Evolutionary conservation across 2,888 invertebrate species (phyloP), one percentile per base, ranked within the genome.

Genomic region (Eupithecia centaureata): DNA sequence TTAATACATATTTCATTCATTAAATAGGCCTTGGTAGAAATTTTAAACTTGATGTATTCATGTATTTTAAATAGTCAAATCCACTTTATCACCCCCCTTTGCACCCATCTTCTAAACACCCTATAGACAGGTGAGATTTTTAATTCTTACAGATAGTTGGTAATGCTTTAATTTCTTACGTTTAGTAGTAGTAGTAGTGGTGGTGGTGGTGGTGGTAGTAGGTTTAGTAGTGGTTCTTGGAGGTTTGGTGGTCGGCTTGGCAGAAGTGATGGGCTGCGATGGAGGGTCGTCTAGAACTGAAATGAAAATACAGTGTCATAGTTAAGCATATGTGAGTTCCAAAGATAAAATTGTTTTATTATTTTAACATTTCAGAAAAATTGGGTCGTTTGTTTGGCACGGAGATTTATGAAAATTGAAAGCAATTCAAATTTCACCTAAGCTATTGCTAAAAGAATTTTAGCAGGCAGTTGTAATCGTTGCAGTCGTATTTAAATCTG

Each of bases 241-340:
- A n/a, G 87, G 83, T 61, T 78, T 82, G 4, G 87, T 82, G 4
- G 87, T 85, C 47, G 90, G 87, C 67, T 80, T 87, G 18, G 83
- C 78, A n/a, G 83, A 72, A 8, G 86, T 84, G 4, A 87, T 84
- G 5, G 88, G 83, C 73, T 81, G 71, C 32, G 56, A 61, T 15
- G 70, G 59, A 13, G 71, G 47, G 10, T 64, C 76, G 64, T 54
- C 47, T 15, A 72, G 68, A 33, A 79, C 68, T 52, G 77, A 65
- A 56, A 30, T 61, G 60, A 32, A 38, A 67, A 56, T 5, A 56
- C 18, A 18, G 8, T n/a, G 27, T 8, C n/a, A 47, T n/a, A 38
- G 1, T 10, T 32, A 32, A 12, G 32, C n/a, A n/a, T 33, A 33
- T 42, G 42, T 47, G 35, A 47, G 18, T 47, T 22, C 22, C 22